Evolutionary conservation across 2,888 invertebrate genomes (phyloP).

Genomic region (Rhamnusium bicolor): DNA sequence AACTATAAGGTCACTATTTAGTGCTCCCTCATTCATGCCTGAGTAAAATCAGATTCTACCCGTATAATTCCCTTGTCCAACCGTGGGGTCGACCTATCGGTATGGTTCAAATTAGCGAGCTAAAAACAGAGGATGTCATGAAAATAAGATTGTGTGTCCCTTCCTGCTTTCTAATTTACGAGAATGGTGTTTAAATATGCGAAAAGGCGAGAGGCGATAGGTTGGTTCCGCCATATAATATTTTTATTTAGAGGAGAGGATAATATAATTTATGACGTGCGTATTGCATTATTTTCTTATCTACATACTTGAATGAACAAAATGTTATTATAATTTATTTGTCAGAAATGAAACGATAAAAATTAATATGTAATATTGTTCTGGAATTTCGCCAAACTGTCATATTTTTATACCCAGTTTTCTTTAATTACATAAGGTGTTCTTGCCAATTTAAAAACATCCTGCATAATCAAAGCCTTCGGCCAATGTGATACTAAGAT

Average conservation of each 20-base stretch:
- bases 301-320: too few relatives aligned
- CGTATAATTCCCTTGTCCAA: conserved; percentile 21
- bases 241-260: conserved; percentile 22
- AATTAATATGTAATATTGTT: too few relatives aligned
- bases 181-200: conserved; percentile 34
- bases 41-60: conserved; percentile 14
- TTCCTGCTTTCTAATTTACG: conserved; percentile 36
- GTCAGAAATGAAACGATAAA: too few relatives aligned
- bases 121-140: conserved; percentile 32
- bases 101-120: conserved; percentile 28
- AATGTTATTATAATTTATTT: too few relatives aligned
- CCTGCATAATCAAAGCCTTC: too few relatives aligned
- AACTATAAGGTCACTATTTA: conserved; percentile 3
- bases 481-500: too few relatives aligned
- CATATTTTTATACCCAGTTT: too few relatives aligned
- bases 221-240: conserved; percentile 5
- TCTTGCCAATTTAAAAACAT: too few relatives aligned
- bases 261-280: neutral
- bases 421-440: too few relatives aligned
- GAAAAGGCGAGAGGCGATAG: conserved; percentile 27
- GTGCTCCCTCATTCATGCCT: conserved; percentile 4
- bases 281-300: conserved; percentile 10
- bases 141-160: conserved; percentile 34
- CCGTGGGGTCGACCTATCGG: conserved; percentile 27
- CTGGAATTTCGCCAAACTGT: too few relatives aligned